phyloP scores from a whole-genome alignment of 2,797 vertebrate species.

The Phoeniculus purpureus region DNA sequence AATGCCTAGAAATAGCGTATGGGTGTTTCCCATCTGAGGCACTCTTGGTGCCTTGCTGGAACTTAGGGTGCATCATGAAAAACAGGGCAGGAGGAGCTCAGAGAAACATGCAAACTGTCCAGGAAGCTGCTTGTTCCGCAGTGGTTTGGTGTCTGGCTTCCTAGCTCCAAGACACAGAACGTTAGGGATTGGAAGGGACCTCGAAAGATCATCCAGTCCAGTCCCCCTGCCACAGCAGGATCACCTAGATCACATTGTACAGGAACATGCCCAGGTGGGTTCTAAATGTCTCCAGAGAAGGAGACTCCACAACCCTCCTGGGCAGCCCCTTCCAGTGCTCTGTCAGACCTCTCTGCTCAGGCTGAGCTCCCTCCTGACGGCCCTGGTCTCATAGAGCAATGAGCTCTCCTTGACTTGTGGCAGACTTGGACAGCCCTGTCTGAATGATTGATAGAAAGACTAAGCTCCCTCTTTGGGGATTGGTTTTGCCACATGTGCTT shows the following conservation, averaged over 20 bases:
- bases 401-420: background rate
- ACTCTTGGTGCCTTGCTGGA: background rate
- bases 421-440: background rate
- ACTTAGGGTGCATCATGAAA: rapidly evolving
- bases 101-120: background rate
- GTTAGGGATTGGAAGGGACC: no score
- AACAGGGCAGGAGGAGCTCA: background rate
- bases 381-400: background rate
- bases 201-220: no score
- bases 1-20: background rate
- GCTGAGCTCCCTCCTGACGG: background rate
- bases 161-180: no score
- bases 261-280: no score
- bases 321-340: no score
- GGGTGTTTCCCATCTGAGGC: background rate
- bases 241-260: no score
- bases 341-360: no score
- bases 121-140: background rate
- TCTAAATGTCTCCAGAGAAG: no score
- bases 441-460: background rate
- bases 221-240: no score
- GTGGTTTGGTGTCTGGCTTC: background rate
- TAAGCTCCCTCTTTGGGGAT: background rate
- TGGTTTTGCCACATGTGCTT: background rate
- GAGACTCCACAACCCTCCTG: no score